Base-by-base conservation (phyloP, 2,113 vertebrate genomes). In the Ramphastos sulfuratus region DNA sequence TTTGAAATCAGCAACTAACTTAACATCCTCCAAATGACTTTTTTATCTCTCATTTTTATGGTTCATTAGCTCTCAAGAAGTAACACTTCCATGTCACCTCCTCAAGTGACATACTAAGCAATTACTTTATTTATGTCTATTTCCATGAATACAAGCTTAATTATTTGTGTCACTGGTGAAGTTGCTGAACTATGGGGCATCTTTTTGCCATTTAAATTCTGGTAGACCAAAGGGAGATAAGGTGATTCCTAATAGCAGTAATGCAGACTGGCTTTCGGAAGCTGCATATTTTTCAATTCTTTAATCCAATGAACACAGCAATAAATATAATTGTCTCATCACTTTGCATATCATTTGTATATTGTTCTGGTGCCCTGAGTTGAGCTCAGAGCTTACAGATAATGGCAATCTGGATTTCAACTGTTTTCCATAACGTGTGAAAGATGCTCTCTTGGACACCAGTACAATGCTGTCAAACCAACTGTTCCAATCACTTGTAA, bases 391-490 rank as follows among this genome's bases (percentile, higher is more conserved):
- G n/a, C 35, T 87, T 71, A 87, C 72, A 81, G 85, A 76, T 20
- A 77, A 90, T 4, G 39, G 33, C 39, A 65, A 82, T 48, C 52
- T 56, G 48, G 50, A 71, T 28, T 58, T 67, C 61, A 89, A 35
- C 30, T 10, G 15, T 46, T 64, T 75, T 85, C 72, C 46, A 42
- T 39, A 30, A 83, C 84, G 76, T 2, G 3, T 35, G 42, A 77
- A 72, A 46, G 42, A 89, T 7, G 6, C 15, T 4, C 0, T 37
- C 48, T 50, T 46, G n/a, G 86, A 92, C 19, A 59, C 14, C 67
- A 81, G 48, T 37, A 89, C 24, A 67, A 46, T 10, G 74, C 93
- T 46, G 77, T 88, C 59, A 82, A 86, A 94, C 55, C 72, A 96
- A 84, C 4, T 42, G 28, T 30, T 94, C 71, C 59, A 63, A 93